Conservation (phyloP, 37 sponge, comb jelly and placozoan species). For the Geodia barretti region DNA sequence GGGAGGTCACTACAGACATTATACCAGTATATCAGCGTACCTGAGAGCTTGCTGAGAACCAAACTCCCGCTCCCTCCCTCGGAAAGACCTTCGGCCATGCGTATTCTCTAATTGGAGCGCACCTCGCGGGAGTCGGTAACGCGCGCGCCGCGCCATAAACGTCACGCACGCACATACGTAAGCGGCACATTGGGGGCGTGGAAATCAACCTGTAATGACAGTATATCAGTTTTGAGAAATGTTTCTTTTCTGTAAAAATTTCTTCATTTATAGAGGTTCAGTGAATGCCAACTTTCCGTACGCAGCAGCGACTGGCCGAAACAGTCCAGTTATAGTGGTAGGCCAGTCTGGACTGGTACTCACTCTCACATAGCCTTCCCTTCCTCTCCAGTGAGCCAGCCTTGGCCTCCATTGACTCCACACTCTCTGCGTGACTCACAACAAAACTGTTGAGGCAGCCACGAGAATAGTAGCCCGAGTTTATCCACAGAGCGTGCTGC, state of each 20-base stretch:
- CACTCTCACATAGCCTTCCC: constrained; percentile 10
- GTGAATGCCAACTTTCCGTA: constrained; percentile 27
- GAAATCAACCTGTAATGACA: too few relatives aligned
- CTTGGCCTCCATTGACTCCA: constrained; percentile 43
- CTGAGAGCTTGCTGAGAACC: not conserved
- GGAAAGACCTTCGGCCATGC: not conserved
- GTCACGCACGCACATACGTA: too few relatives aligned
- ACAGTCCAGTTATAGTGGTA: constrained; percentile 47
- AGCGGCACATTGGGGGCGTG: too few relatives aligned
- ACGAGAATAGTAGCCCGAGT: constrained; percentile 74
- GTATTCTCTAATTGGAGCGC: not conserved
- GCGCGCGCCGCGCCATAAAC: too few relatives aligned
- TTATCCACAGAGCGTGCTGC: constrained; percentile 71
- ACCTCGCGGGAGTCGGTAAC: too few relatives aligned
- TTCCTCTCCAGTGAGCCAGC: not conserved
- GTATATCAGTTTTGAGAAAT: too few relatives aligned
- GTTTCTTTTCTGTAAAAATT: too few relatives aligned
- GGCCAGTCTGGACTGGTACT: constrained; percentile 19
- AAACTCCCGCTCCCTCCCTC: not conserved
- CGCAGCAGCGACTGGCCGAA: constrained; percentile 30
- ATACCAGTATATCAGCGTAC: not conserved
- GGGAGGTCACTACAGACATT: not conserved
- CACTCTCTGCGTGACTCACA: constrained; percentile 61
- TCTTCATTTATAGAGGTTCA: too few relatives aligned
- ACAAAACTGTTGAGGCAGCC: constrained; percentile 73